Evolutionary conservation across 2,888 invertebrate genomes (phyloP).

Genomic region (Aquatica leii): DNA sequence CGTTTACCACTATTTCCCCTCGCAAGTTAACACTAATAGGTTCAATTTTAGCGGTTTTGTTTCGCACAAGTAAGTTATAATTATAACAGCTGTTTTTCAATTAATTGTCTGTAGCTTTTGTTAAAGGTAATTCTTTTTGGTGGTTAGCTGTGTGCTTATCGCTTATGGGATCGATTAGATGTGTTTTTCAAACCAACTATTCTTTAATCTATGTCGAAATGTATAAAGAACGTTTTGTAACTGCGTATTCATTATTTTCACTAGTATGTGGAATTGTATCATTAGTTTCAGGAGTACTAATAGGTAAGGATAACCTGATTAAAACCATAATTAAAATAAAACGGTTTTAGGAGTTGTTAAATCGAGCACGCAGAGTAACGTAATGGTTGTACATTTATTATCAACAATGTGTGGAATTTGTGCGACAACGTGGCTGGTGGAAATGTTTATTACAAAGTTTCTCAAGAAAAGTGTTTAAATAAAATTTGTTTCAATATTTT

Average conservation of each 20-base stretch:
- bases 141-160: background rate
- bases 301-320: background rate
- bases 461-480: too few species aligned
- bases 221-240: background rate
- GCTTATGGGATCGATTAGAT: background rate
- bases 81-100: background rate
- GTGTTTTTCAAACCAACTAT: background rate
- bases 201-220: background rate
- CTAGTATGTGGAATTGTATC: background rate
- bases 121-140: background rate
- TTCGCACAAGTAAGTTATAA: constrained; percentile 68
- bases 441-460: too few species aligned
- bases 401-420: background rate
- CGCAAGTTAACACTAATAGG: constrained; percentile 72
- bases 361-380: background rate
- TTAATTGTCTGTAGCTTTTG: constrained; percentile 57
- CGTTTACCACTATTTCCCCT: constrained; percentile 64
- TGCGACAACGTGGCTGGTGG: background rate
- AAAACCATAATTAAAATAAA: background rate
- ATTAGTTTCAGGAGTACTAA: background rate
- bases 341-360: background rate
- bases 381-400: background rate
- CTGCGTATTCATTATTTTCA: background rate
- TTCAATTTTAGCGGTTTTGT: constrained; percentile 69
- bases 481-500: too few species aligned